These are phyloP conservation scores for Hyaena hyaena DNA, from an alignment of 2,113 vertebrate genomes.

Conservation along the genomic window DNA sequence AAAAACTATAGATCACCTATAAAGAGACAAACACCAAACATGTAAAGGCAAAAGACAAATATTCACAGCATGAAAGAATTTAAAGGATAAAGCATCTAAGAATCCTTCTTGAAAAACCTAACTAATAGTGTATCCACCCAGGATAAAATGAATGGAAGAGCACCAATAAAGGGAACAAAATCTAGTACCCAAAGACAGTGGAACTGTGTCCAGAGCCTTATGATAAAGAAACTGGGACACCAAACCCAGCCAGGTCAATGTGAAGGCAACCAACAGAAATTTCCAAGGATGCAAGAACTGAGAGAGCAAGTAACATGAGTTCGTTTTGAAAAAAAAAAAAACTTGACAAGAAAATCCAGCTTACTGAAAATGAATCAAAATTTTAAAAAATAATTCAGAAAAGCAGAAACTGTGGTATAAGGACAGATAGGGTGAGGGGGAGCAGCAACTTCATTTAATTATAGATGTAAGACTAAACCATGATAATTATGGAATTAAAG, in stretches of 20 bases:
- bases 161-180: background rate
- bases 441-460: conserved; percentile 52
- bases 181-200: background rate
- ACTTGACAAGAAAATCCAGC: background rate
- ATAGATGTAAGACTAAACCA: conserved; percentile 48
- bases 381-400: conserved; percentile 34
- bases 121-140: background rate
- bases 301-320: background rate
- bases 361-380: background rate
- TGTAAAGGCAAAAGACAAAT: background rate
- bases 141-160: background rate
- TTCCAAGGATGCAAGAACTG: background rate
- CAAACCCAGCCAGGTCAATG: background rate
- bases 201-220: background rate
- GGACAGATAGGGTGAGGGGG: background rate
- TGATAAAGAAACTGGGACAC: background rate
- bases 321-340: background rate
- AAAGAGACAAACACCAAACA: background rate
- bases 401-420: background rate
- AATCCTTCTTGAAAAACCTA: background rate
- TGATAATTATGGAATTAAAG: conserved; percentile 47
- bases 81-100: background rate
- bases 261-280: background rate
- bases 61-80: conserved; percentile 8
- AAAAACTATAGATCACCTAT: background rate